These are phyloP conservation scores for Toxotes jaculatrix DNA, from an alignment of 2,113 vertebrate species.

Conservation along the genomic window DNA sequence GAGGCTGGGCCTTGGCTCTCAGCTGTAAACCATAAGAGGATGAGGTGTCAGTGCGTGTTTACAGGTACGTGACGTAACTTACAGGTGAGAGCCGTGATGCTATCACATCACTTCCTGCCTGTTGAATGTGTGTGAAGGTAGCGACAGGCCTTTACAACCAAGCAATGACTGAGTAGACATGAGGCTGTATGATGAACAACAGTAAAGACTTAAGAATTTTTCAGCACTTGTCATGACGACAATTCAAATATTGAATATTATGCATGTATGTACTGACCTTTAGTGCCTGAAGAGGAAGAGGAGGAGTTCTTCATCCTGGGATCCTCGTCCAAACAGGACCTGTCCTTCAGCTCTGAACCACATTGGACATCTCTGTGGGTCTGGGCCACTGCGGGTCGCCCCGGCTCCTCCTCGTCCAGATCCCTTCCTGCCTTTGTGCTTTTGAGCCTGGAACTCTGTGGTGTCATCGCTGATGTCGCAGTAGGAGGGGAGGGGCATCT, in stretches of 20 bases:
- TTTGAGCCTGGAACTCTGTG: not conserved
- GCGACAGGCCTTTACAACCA: too few species aligned
- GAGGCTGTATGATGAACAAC: too few species aligned
- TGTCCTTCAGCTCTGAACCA: not conserved
- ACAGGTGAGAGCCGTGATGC: not conserved
- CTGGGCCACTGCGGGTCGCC: not conserved
- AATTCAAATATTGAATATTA: too few species aligned
- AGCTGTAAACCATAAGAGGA: slow-evolving; percentile 45
- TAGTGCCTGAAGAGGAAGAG: not conserved
- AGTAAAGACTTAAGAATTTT: too few species aligned
- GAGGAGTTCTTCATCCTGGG: slow-evolving; percentile 1
- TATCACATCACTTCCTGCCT: too few species aligned
- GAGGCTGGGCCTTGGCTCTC: slow-evolving; percentile 8
- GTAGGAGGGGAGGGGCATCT: slow-evolving; percentile 53
- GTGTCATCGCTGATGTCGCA: not conserved
- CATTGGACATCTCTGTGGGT: rapidly evolving
- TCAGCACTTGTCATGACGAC: too few species aligned
- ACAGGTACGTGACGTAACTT: not conserved
- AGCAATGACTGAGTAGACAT: too few species aligned
- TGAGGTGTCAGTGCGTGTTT: not conserved
- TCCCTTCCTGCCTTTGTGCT: not conserved
- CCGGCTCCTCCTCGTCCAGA: not conserved
- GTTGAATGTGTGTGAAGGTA: too few species aligned
- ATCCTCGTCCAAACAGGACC: not conserved
- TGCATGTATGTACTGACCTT: slow-evolving; percentile 13